A percentile compares a stretch with the other conserved stretches of the same genome.
Evolutionary conservation across 1,140 invertebrate species (phyloP).

Genomic region (Cyphomyrmex costatus): DNA sequence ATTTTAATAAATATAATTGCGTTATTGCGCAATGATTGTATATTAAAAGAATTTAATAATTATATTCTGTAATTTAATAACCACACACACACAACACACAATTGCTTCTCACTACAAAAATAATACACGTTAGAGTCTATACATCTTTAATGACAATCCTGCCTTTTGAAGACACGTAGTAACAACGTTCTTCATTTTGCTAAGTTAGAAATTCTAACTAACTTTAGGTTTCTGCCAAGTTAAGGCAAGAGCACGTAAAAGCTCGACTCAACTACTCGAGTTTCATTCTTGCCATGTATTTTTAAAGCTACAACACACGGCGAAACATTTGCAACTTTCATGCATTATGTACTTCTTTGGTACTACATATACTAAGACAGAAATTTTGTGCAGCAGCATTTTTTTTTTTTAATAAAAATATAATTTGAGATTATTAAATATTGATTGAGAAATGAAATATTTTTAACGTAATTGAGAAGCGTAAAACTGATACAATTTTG

Average conservation of each 20-base stretch:
- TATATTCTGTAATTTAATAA: not conserved
- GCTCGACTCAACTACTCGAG: constrained; percentile 41
- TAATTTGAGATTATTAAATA: not conserved
- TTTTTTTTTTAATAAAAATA: constrained; percentile 35
- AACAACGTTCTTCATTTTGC: constrained; percentile 60
- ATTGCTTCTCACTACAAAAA: not conserved
- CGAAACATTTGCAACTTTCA: constrained; percentile 53
- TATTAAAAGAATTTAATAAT: not conserved
- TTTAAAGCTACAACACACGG: constrained; percentile 46
- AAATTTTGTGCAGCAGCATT: constrained; percentile 5
- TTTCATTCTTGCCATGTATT: constrained; percentile 55
- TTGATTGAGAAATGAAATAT: not conserved
- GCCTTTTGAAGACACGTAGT: constrained; percentile 35
- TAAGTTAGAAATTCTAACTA: constrained; percentile 53
- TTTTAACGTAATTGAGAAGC: not conserved
- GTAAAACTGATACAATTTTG: not conserved
- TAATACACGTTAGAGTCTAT: constrained; percentile 18
- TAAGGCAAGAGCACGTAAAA: constrained; percentile 44
- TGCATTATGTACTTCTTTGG: constrained; percentile 14
- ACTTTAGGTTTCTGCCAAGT: constrained; percentile 51
- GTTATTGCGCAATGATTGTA: not conserved
- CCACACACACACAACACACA: too few relatives aligned
- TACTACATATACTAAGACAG: not conserved
- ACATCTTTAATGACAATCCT: constrained; percentile 34
- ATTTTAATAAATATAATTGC: not conserved